Conservation (phyloP, 2,113 vertebrate species). For the Indicator indicator region DNA sequence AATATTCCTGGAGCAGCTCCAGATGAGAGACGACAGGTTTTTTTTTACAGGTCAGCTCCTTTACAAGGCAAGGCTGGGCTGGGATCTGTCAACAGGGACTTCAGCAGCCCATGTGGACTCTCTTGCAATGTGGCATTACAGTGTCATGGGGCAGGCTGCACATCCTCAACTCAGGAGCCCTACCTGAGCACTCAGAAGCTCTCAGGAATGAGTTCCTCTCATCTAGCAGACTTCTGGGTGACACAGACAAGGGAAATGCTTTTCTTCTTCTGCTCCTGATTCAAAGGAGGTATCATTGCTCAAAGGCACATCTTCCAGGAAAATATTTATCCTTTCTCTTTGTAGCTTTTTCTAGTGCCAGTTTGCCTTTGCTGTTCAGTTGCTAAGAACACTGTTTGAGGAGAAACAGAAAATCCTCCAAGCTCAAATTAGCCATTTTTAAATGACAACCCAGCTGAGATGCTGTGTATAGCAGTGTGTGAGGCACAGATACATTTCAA, state of each 20-base stretch:
- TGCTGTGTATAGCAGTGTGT: not conserved
- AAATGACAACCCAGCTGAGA: not conserved
- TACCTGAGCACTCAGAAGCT: not conserved
- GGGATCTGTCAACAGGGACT: not conserved
- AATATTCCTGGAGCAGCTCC: not conserved
- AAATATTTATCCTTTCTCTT: not conserved
- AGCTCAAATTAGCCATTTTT: not conserved
- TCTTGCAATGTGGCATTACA: not conserved
- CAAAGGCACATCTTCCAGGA: not conserved
- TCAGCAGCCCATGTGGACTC: rapidly evolving
- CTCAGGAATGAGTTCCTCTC: not conserved
- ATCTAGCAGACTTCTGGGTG: not conserved
- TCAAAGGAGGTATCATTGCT: not conserved
- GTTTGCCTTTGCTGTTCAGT: not conserved
- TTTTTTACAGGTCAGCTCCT: not conserved
- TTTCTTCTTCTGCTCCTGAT: not conserved
- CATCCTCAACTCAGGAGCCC: not conserved
- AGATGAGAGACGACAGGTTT: not conserved
- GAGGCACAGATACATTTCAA: not conserved
- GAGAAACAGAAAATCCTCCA: not conserved
- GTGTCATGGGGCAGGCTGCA: not conserved
- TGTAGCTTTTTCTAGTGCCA: not conserved
- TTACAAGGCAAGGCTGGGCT: not conserved
- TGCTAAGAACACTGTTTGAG: not conserved
- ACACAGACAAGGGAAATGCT: not conserved